Conservation (phyloP, 2,113 vertebrate genomes). For the Pantherophis guttatus region DNA sequence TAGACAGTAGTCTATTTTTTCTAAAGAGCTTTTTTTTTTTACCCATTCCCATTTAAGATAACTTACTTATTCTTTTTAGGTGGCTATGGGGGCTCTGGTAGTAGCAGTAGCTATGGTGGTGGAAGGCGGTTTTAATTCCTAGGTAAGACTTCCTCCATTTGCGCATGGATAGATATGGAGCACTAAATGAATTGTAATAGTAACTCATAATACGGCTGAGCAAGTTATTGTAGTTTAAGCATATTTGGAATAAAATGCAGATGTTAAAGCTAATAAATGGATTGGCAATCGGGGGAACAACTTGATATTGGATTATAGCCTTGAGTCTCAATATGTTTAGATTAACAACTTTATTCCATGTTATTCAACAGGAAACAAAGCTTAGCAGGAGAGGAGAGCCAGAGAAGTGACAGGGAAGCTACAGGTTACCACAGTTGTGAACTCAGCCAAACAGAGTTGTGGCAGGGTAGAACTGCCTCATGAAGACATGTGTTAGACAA, state of each 20-base stretch:
- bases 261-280: slow-evolving; percentile 52
- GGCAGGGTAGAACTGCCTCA: slow-evolving; percentile 86
- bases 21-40: neutral
- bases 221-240: slow-evolving; percentile 64
- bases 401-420: slow-evolving; percentile 92
- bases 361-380: slow-evolving; percentile 98
- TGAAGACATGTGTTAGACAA: slow-evolving; percentile 79
- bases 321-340: slow-evolving; percentile 73
- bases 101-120: slow-evolving; percentile 79
- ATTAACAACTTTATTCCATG: slow-evolving; percentile 96
- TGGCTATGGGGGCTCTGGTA: slow-evolving; percentile 81
- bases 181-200: slow-evolving; percentile 35
- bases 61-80: slow-evolving; percentile 58
- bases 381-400: slow-evolving; percentile 93
- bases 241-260: slow-evolving; percentile 56
- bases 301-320: slow-evolving; percentile 65
- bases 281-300: slow-evolving; percentile 62
- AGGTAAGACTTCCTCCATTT: slow-evolving; percentile 51
- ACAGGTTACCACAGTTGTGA: slow-evolving; percentile 93
- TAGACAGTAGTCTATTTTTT: neutral
- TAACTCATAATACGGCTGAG: slow-evolving; percentile 62
- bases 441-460: slow-evolving; percentile 89
- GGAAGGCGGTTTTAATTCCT: slow-evolving; percentile 81
- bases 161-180: neutral
- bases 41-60: neutral